phyloP scores from a whole-genome alignment of 2,797 vertebrate species.

The Tragopan temminckii region DNA sequence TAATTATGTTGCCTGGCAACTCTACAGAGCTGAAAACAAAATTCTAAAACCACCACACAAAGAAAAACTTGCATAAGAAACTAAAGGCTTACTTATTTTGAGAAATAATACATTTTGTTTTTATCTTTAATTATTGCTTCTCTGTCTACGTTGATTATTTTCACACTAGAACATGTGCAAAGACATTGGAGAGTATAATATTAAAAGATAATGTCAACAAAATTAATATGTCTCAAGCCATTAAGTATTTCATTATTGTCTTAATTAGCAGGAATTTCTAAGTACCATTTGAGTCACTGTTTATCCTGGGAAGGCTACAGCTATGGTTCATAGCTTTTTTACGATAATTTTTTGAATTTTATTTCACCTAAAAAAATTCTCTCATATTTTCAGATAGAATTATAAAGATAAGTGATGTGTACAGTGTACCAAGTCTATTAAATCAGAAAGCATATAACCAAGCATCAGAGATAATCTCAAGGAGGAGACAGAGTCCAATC shows the following conservation, averaged over 20 bases:
- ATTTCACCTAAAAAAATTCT: background rate
- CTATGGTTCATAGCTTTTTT: background rate
- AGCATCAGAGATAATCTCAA: background rate
- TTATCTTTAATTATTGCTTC: background rate
- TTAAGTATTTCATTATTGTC: background rate
- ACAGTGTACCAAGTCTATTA: background rate
- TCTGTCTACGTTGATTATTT: background rate
- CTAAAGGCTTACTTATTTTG: background rate
- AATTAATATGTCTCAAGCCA: background rate
- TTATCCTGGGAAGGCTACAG: background rate
- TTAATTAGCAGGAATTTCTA: background rate
- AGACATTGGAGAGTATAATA: background rate
- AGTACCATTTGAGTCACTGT: background rate
- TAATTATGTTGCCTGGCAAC: background rate
- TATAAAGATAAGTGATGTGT: background rate
- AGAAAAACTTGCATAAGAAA: background rate
- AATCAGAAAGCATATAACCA: background rate
- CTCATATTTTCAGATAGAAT: background rate
- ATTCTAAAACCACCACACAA: background rate
- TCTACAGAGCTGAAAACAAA: background rate
- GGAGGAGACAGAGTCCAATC: background rate
- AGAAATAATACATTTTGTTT: background rate
- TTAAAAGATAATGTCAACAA: background rate
- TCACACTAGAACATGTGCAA: background rate
- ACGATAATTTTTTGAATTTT: background rate